Evolutionary conservation across 2,797 vertebrate species (phyloP).

Genomic region (Gymnothorax javanicus): DNA sequence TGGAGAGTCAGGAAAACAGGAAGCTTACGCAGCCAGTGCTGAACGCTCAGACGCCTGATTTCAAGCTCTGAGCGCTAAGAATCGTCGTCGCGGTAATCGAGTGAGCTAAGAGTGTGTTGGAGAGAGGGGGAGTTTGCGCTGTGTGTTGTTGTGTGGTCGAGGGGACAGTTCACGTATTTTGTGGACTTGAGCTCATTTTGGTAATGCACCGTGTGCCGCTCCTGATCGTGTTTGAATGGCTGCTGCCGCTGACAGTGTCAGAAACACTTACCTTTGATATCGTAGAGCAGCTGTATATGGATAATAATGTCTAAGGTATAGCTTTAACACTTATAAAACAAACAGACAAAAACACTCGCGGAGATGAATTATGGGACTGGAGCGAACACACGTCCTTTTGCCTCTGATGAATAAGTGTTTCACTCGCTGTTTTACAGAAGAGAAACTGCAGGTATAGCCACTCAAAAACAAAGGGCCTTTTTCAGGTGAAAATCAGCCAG

Average conservation of each 20-base stretch:
- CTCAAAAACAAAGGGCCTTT: conserved; percentile 65
- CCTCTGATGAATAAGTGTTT: conserved; percentile 67
- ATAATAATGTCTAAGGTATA: conserved; percentile 55
- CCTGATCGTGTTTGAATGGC: conserved; percentile 12
- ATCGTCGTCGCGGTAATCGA: conserved; percentile 73
- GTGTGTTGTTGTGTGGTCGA: not conserved
- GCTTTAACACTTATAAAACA: no score
- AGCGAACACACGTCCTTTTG: conserved; percentile 62
- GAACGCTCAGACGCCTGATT: not conserved
- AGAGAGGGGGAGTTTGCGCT: conserved; percentile 50
- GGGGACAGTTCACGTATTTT: conserved; percentile 24
- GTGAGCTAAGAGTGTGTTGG: conserved; percentile 54
- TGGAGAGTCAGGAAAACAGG: not conserved
- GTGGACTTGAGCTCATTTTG: not conserved
- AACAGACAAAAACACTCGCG: conserved; percentile 53
- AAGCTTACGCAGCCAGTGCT: not conserved
- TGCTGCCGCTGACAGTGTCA: conserved; percentile 47
- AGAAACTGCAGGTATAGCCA: conserved; percentile 66
- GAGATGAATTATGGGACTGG: conserved; percentile 63
- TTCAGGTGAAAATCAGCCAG: conserved; percentile 43
- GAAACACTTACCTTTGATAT: not conserved
- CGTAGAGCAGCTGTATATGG: conserved; percentile 20
- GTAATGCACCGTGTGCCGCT: not conserved
- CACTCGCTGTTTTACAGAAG: conserved; percentile 73
- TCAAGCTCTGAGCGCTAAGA: conserved; percentile 41